These are phyloP conservation scores for Pogonomyrmex californicus DNA, from an alignment of 1,140 invertebrate genomes.

Conservation along the genomic window DNA sequence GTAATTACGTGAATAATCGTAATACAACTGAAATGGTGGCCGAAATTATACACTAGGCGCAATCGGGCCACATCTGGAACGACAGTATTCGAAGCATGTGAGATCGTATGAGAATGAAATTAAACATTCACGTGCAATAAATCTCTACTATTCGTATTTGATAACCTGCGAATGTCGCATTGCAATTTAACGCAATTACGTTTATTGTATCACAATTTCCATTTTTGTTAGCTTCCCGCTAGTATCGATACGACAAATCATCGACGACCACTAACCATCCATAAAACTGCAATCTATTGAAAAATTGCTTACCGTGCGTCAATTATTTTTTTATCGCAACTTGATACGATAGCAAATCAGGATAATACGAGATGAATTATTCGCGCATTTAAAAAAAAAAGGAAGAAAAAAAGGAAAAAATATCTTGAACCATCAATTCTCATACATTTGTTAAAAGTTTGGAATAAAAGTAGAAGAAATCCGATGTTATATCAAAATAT, in stretches of 20 bases:
- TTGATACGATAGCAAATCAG: background rate
- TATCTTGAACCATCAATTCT: background rate
- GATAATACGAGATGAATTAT: constrained; percentile 48
- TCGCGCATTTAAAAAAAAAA: background rate
- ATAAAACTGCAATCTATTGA: constrained; percentile 12
- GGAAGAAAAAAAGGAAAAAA: background rate
- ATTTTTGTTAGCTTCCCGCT: background rate
- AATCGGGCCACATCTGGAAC: background rate
- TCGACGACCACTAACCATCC: background rate
- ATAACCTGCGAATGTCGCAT: background rate
- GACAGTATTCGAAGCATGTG: background rate
- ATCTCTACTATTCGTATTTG: constrained; percentile 12
- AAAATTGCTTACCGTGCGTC: constrained; percentile 28
- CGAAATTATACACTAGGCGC: constrained; percentile 38
- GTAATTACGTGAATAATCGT: constrained; percentile 59
- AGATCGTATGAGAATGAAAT: background rate
- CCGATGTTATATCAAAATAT: background rate
- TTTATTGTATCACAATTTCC: background rate
- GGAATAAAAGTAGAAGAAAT: background rate
- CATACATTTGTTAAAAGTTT: constrained; percentile 35
- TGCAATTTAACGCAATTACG: background rate
- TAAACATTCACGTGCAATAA: constrained; percentile 17
- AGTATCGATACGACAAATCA: constrained; percentile 21
- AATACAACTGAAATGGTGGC: constrained; percentile 41
- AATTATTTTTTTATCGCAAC: constrained; percentile 35